Evolutionary conservation across 2,888 invertebrate species (phyloP).

Genomic region (Ischnura elegans): DNA sequence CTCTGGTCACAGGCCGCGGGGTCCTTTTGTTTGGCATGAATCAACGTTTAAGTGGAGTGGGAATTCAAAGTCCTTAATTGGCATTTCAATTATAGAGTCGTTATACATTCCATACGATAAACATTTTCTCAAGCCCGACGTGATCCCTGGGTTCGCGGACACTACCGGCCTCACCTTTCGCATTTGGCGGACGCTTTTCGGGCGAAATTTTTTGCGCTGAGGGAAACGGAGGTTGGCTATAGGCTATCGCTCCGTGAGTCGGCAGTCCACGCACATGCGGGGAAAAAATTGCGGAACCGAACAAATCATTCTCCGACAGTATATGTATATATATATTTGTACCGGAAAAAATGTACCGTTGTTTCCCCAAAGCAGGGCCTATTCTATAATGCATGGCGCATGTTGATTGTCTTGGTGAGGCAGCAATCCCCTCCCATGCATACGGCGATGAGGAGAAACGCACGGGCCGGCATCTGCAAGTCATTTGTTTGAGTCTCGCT

Average conservation of each 20-base stretch:
- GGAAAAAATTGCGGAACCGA: neutral
- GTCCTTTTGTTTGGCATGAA: slow-evolving; percentile 20
- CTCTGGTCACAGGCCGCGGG: neutral
- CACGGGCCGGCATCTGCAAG: neutral
- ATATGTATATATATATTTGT: slow-evolving; percentile 7
- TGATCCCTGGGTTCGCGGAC: neutral
- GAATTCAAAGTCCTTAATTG: slow-evolving; percentile 30
- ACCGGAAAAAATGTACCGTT: neutral
- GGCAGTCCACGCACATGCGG: neutral
- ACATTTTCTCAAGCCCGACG: slow-evolving; percentile 24
- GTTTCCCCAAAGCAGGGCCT: neutral
- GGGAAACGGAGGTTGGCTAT: too few relatives aligned
- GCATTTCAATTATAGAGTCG: slow-evolving; percentile 31
- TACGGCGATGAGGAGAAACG: slow-evolving; percentile 28
- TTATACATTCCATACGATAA: slow-evolving; percentile 31
- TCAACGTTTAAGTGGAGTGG: slow-evolving; percentile 26
- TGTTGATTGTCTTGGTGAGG: slow-evolving; percentile 16
- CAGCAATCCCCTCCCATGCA: slow-evolving; percentile 19
- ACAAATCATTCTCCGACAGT: neutral
- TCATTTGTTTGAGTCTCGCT: slow-evolving; percentile 7
- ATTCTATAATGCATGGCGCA: slow-evolving; percentile 15
- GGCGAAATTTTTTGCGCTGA: neutral
- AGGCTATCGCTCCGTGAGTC: neutral
- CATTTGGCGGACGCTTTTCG: neutral
- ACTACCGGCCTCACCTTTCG: neutral